Evolutionary conservation across 2,113 vertebrate species (phyloP).

Genomic region (Sorex araneus): DNA sequence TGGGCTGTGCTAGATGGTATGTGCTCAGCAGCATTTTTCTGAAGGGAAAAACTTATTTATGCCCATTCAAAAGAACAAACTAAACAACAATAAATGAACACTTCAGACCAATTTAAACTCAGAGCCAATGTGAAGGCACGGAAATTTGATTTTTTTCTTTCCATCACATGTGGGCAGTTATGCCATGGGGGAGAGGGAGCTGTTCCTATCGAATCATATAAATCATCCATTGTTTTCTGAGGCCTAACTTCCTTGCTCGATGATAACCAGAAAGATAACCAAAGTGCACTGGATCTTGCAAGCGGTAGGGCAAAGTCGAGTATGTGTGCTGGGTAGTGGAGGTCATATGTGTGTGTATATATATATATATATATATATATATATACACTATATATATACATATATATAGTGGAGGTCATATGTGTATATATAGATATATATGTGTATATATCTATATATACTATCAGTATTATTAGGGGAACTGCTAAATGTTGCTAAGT

Average conservation of each 20-base stretch:
- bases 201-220: background rate
- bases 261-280: background rate
- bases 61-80: background rate
- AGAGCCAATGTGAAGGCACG: background rate
- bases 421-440: too few species aligned
- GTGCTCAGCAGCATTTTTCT: conserved; percentile 38
- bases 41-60: conserved; percentile 39
- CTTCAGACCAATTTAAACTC: background rate
- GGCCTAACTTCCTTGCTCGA: background rate
- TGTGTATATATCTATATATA: too few species aligned
- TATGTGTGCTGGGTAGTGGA: too few species aligned
- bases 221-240: background rate
- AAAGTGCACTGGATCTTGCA: background rate
- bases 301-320: too few species aligned
- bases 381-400: too few species aligned
- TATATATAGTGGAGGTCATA: too few species aligned
- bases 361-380: too few species aligned
- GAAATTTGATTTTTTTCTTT: background rate
- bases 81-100: background rate
- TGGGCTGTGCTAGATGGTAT: background rate
- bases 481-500: background rate
- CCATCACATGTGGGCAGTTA: background rate
- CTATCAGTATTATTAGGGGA: too few species aligned
- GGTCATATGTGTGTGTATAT: too few species aligned
- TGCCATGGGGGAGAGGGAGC: background rate